Evolutionary conservation across 2,888 invertebrate genomes (phyloP), one percentile per base, ranked within the genome.

Genomic region (Spatulosminthurus flaviceps): DNA sequence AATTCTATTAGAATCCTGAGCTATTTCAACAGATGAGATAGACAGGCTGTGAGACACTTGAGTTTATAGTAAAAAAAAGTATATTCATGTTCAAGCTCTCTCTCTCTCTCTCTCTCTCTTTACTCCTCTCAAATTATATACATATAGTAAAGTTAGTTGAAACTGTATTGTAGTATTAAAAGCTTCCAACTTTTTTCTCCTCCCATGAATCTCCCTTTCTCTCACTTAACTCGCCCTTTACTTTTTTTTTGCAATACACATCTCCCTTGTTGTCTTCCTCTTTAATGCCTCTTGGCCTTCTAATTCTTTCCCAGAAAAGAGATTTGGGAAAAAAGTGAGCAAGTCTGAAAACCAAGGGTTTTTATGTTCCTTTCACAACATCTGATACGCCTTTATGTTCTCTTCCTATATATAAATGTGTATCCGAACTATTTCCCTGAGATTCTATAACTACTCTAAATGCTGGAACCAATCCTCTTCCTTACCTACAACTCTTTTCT

Each of bases 241-340:
- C 22, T 71, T 72, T 16, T 16, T 42, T 72, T 26, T 34, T 26
- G n/a, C 72, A 51, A 51, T 51, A 13, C 51, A 51, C 5, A 1
- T 26, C 72, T 71, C 22, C 7, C 61, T 29, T 29, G 19, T 64
- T 74, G 29, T 74, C 74, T 51, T 60, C n/a, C 34, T 67, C 43
- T 69, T 76, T 69, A 76, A 76, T 76, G 67, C 76, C 76, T 76
- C 41, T 75, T 75, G 75, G 75, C 75, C 75, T 75, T 64, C 75
- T 64, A 75, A 41, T 75, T 75, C 75, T 75, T 64, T 61, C 29
- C 61, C 60, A 21, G 28, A 51, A 51, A n/a, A n/a, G n/a, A n/a
- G 51, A 51, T 11, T 51, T 19, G 2, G 9, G 16, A 51, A 51
- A 51, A 51, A 19, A 51, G 9, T 51, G 51, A 19, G n/a, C n/a